A percentile compares a stretch with the other conserved stretches of the same genome.
These are phyloP conservation scores for Hyposmocoma kahamanoa DNA, from an alignment of 1,140 invertebrate species.

Conservation along the genomic window DNA sequence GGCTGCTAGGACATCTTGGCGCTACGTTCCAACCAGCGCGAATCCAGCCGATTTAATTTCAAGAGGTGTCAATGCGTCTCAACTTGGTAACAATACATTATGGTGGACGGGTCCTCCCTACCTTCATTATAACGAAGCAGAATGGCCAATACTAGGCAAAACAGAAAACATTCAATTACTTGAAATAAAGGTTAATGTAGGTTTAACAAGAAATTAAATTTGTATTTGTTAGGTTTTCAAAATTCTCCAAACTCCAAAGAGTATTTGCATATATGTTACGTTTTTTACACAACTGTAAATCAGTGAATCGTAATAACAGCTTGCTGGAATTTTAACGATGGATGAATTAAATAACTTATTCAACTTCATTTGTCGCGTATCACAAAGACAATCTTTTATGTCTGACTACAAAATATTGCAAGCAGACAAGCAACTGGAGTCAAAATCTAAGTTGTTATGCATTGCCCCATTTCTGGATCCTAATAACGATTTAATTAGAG, in stretches of 20 bases:
- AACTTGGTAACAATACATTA: neutral
- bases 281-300: neutral
- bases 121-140: neutral
- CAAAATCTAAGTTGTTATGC: neutral
- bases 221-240: neutral
- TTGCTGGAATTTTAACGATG: neutral
- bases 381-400: constrained; percentile 1
- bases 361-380: neutral
- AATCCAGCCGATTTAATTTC: constrained; percentile 1
- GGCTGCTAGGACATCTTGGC: constrained; percentile 8
- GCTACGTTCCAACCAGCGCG: constrained; percentile 6
- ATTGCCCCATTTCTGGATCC: neutral
- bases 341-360: neutral
- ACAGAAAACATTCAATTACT: neutral
- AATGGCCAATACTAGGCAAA: neutral
- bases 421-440: neutral
- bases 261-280: neutral
- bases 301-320: neutral
- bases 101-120: neutral
- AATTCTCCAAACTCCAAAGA: neutral
- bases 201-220: neutral
- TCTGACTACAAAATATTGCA: neutral
- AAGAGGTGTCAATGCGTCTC: neutral
- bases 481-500: neutral
- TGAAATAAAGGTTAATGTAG: neutral